Conservation (phyloP, 2,113 vertebrate genomes). For the Perccottus glenii region DNA sequence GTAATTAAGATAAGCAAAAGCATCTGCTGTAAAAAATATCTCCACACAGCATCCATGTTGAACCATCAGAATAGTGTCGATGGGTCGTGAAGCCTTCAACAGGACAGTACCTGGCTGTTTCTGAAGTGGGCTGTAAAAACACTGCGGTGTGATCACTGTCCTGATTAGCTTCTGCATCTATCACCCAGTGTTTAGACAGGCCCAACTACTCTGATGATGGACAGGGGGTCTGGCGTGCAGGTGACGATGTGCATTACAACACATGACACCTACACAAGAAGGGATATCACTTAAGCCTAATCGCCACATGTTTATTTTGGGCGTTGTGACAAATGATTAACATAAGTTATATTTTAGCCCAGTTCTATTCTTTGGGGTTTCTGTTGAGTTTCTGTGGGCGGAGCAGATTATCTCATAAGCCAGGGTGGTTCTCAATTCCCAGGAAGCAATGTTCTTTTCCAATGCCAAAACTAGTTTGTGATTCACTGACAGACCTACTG, state of each 20-base stretch:
- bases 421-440: conserved; percentile 3
- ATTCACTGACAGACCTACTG: not conserved
- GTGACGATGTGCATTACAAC: conserved; percentile 26
- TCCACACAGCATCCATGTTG: not conserved
- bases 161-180: conserved; percentile 71
- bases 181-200: conserved; percentile 69
- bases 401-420: conserved; percentile 32
- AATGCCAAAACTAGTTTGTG: not conserved
- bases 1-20: not conserved
- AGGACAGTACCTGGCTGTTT: conserved; percentile 10
- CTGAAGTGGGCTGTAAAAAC: conserved; percentile 33
- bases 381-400: conserved; percentile 4
- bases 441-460: conserved; percentile 2
- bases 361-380: conserved; percentile 5
- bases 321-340: conserved; percentile 37
- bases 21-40: conserved; percentile 1
- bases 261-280: conserved; percentile 11
- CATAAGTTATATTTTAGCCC: conserved; percentile 8
- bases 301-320: conserved; percentile 54
- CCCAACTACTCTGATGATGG: conserved; percentile 50
- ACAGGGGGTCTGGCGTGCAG: conserved; percentile 53
- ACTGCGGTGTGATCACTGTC: conserved; percentile 44
- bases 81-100: conserved; percentile 17
- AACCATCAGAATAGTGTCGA: conserved; percentile 29
- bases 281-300: not conserved